Conservation (phyloP, 2,113 vertebrate genomes). For the Meleagris gallopavo region DNA sequence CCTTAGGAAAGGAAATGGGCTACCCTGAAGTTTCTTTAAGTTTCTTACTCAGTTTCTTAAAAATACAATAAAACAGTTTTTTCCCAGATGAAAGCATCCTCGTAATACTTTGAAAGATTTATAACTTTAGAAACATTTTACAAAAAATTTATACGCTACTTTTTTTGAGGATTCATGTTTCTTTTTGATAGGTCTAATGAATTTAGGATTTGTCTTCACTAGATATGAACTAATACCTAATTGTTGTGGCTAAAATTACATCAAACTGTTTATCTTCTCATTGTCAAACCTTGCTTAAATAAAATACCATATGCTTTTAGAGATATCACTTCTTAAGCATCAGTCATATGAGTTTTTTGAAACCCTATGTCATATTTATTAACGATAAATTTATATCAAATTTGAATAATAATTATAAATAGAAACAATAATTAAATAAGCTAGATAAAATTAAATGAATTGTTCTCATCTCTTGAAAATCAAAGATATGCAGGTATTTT, state of each 20-base stretch:
- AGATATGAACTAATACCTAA: not conserved
- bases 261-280: not conserved
- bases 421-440: not conserved
- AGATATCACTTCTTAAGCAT: not conserved
- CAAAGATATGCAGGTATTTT: not conserved
- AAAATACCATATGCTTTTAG: rapidly evolving
- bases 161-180: not conserved
- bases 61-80: not conserved
- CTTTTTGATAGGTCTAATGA: not conserved
- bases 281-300: not conserved
- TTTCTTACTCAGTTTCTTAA: not conserved
- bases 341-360: not conserved
- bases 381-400: not conserved
- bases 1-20: not conserved
- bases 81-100: not conserved
- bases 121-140: too few species aligned
- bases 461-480: not conserved
- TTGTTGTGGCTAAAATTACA: not conserved
- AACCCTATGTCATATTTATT: not conserved
- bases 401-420: not conserved
- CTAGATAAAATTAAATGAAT: not conserved
- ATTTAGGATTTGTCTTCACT: not conserved
- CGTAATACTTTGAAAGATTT: not conserved
- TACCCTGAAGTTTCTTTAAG: not conserved
- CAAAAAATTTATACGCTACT: not conserved